Evolutionary conservation across 2,888 invertebrate genomes (phyloP).

Genomic region (Mesodorylaimus sp.): DNA sequence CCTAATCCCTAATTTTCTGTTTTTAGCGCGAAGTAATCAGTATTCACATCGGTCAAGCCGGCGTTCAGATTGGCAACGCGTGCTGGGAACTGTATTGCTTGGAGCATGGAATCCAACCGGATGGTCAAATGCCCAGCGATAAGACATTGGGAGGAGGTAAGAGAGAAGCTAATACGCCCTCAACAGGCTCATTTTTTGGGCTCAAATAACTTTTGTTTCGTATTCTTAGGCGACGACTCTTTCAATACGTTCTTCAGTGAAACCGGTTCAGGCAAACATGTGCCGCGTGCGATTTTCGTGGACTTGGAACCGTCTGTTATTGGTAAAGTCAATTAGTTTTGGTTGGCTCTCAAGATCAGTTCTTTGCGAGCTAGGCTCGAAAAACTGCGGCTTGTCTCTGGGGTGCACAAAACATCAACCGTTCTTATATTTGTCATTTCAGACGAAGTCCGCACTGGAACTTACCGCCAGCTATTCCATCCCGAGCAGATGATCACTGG

Average conservation of each 20-base stretch:
- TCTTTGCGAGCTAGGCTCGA: no score
- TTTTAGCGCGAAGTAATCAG: conserved; percentile 16
- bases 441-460: conserved; percentile 34
- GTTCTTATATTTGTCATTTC: no score
- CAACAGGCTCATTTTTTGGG: no score
- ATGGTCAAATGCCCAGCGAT: conserved; percentile 26
- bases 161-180: no score
- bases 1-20: no score
- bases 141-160: conserved; percentile 33
- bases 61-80: conserved; percentile 34
- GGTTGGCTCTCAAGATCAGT: no score
- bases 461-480: conserved; percentile 80
- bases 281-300: conserved; percentile 81
- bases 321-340: no score
- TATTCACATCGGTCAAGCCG: conserved; percentile 38
- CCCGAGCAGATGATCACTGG: conserved; percentile 91
- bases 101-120: conserved; percentile 39
- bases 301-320: conserved; percentile 91
- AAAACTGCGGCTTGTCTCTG: no score
- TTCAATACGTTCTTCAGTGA: conserved; percentile 63
- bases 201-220: no score
- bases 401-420: no score
- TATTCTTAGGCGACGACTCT: conserved; percentile 59
- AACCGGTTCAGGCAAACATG: conserved; percentile 85
- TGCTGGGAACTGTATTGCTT: conserved; percentile 22